Evolutionary conservation across 2,113 vertebrate species (phyloP).

Genomic region (Entelurus aequoreus): DNA sequence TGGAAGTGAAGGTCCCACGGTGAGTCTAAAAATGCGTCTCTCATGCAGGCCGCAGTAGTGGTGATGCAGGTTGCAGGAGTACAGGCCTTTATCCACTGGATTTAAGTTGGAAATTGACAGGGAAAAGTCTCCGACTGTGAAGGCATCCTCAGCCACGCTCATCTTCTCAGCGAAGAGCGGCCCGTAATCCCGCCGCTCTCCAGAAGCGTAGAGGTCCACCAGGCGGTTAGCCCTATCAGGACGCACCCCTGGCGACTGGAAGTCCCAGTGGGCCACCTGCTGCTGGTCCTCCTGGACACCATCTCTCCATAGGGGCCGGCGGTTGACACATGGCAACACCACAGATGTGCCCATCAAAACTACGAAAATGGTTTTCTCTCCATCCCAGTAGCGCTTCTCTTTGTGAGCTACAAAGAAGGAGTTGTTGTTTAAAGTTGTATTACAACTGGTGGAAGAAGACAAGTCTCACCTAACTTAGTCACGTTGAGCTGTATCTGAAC

Average conservation of each 20-base stretch:
- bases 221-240: conserved; percentile 86
- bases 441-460: not conserved
- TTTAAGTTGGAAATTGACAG: conserved; percentile 74
- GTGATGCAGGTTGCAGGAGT: conserved; percentile 93
- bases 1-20: conserved; percentile 59
- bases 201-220: conserved; percentile 88
- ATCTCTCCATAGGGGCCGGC: conserved; percentile 83
- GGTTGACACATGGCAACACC: conserved; percentile 83
- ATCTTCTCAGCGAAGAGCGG: conserved; percentile 78
- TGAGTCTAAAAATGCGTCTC: conserved; percentile 82
- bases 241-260: conserved; percentile 84
- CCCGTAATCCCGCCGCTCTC: conserved; percentile 83
- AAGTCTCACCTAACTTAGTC: conserved; percentile 77
- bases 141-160: conserved; percentile 78
- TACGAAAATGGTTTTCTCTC: conserved; percentile 81
- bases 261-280: conserved; percentile 96
- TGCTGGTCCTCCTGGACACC: conserved; percentile 85
- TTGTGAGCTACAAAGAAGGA: conserved; percentile 64
- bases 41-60: conserved; percentile 94
- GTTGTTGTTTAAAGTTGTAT: not conserved
- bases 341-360: conserved; percentile 76
- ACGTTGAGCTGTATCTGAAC: conserved; percentile 79
- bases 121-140: conserved; percentile 87
- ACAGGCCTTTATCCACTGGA: conserved; percentile 81
- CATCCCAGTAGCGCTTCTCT: conserved; percentile 78